These are phyloP conservation scores for Grallaria varia DNA, from an alignment of 2,113 vertebrate genomes.

Conservation along the genomic window DNA sequence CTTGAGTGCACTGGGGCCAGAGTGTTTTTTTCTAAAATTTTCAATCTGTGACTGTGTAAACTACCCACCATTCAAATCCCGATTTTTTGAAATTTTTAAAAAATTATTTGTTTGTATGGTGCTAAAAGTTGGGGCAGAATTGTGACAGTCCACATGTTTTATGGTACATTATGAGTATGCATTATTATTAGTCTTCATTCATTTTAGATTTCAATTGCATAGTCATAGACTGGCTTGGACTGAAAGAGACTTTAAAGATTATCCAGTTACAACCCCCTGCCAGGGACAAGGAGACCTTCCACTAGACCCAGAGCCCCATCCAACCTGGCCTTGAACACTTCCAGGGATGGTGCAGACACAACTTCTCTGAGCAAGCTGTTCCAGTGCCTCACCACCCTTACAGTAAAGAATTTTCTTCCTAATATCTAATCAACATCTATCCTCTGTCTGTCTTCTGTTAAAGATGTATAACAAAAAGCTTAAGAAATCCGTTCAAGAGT, in stretches of 20 bases:
- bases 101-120: accelerated
- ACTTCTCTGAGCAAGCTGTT: too few relatives aligned
- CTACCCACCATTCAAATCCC: background rate
- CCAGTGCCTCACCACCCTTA: background rate
- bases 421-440: too few relatives aligned
- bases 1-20: too few relatives aligned
- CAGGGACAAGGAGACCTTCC: background rate
- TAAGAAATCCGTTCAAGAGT: background rate
- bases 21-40: background rate
- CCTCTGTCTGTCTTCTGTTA: background rate
- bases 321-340: background rate
- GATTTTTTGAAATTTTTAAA: too few relatives aligned
- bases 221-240: background rate
- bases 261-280: background rate
- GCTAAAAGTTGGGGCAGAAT: background rate
- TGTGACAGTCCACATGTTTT: background rate
- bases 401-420: background rate
- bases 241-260: background rate
- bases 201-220: background rate
- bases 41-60: background rate
- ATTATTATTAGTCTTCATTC: background rate
- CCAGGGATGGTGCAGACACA: background rate
- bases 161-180: background rate
- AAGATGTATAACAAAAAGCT: background rate
- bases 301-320: background rate